Evolutionary conservation across 1,140 invertebrate genomes (phyloP).

Genomic region (Ganaspis sp.): DNA sequence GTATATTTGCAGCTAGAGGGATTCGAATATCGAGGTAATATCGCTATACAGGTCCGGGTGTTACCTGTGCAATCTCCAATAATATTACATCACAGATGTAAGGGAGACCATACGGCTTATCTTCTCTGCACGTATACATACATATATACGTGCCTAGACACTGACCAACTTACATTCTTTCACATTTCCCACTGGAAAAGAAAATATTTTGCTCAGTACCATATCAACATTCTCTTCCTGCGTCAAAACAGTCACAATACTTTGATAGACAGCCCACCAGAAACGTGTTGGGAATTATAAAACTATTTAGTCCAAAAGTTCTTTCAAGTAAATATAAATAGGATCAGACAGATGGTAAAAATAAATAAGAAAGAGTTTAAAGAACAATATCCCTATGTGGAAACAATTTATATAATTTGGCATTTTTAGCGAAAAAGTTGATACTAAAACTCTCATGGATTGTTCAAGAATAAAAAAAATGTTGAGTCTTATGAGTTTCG

Average conservation of each 20-base stretch:
- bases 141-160: too few species aligned
- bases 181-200: background rate
- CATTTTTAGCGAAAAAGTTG: too few species aligned
- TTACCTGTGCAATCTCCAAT: constrained; percentile 24
- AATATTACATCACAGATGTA: constrained; percentile 17
- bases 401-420: too few species aligned
- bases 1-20: constrained; percentile 13
- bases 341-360: too few species aligned
- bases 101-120: constrained; percentile 11
- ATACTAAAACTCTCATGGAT: too few species aligned
- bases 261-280: background rate
- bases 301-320: too few species aligned
- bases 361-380: too few species aligned
- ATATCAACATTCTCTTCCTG: background rate
- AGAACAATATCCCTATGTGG: too few species aligned
- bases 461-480: too few species aligned
- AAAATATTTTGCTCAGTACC: background rate
- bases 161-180: background rate
- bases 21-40: constrained; percentile 18
- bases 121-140: background rate
- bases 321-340: too few species aligned
- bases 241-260: background rate
- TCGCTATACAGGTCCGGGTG: background rate
- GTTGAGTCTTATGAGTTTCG: too few species aligned
- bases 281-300: background rate